Evolutionary conservation across 2,797 vertebrate genomes (phyloP), one percentile per base, ranked within the genome.

Genomic region (Hirundo rustica): DNA sequence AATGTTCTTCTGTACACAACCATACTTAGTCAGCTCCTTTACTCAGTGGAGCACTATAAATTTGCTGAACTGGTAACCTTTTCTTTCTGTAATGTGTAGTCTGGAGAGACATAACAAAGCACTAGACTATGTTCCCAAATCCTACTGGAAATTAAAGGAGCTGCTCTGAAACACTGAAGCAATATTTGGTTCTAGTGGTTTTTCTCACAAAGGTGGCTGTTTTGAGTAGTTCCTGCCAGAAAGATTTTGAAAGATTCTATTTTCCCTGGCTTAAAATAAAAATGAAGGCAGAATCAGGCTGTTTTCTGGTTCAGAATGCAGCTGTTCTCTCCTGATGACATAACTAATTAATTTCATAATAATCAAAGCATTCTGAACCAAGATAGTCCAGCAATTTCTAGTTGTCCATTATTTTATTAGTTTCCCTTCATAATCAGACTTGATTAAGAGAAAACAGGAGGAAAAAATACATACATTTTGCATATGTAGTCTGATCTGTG

Each of bases 271-370:
- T 92, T 82, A 73, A 95, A 94, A 81, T 82, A 90, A 93, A 88
- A 92, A 91, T n/a, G 29, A 89, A 93, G 80, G 80, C 79, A 94
- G 73, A 95, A 82, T 81, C 48, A 89, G 64, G 48, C 71, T 89
- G 44, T 85, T 89, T 91, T 88, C 87, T 87, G 26, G 18, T 71
- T 76, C 40, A 93, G 77, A 94, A 95, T 12, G 5, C 94, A 95
- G 90, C 77, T 94, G 88, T 76, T 94, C 82, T 93, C 21, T 29
- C 22, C 17, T 32, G 9, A 92, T 62, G 50, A 42, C 45, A 54
- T 83, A 91, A 73, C 45, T 88, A 87, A 85, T 83, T 87, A 13
- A 89, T 91, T 93, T 89, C 93, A 83, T 91, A 95, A 83, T 54
- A 93, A 57, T 83, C 85, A 77, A 53, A 61, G 48, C 27, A 53